Evolutionary conservation across 2,113 vertebrate species (phyloP).

Genomic region (Stegastes partitus): DNA sequence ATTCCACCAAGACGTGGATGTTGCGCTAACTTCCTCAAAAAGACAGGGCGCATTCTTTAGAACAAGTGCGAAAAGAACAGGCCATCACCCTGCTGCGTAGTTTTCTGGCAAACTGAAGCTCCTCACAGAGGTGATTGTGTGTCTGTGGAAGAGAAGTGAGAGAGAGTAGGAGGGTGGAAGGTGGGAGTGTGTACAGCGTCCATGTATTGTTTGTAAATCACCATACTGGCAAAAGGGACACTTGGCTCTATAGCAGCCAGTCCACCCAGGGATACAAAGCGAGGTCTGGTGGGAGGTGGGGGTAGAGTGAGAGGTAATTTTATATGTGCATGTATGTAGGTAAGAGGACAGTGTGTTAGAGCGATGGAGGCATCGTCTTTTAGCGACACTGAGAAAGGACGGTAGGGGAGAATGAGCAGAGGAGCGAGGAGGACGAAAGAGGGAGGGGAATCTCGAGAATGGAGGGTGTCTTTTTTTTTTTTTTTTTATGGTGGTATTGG

Average conservation of each 20-base stretch:
- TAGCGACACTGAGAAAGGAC: slow-evolving; percentile 58
- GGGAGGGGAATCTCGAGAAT: slow-evolving; percentile 50
- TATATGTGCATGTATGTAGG: slow-evolving; percentile 61
- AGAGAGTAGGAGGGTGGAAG: slow-evolving; percentile 76
- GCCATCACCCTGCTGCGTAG: slow-evolving; percentile 71
- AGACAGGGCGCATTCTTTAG: slow-evolving; percentile 70
- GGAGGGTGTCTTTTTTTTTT: slow-evolving; percentile 49
- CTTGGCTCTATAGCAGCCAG: slow-evolving; percentile 73
- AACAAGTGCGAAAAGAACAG: slow-evolving; percentile 72
- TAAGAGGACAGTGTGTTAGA: slow-evolving; percentile 47
- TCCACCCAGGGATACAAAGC: slow-evolving; percentile 70
- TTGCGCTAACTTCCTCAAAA: slow-evolving; percentile 51
- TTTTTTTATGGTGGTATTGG: slow-evolving; percentile 74
- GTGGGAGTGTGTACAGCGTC: slow-evolving; percentile 80
- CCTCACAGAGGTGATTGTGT: slow-evolving; percentile 74
- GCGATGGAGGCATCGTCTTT: slow-evolving; percentile 47
- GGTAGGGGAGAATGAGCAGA: slow-evolving; percentile 52
- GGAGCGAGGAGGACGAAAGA: slow-evolving; percentile 33
- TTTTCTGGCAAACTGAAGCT: slow-evolving; percentile 72
- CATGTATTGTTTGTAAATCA: slow-evolving; percentile 85
- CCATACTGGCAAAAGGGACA: slow-evolving; percentile 79
- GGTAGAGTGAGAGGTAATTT: slow-evolving; percentile 59
- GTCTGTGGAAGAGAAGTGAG: slow-evolving; percentile 75
- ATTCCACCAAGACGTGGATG: slow-evolving; percentile 45
- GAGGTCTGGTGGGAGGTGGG: slow-evolving; percentile 55